Conservation (phyloP, 2,797 vertebrate genomes). For the Margarornis squamiger region DNA sequence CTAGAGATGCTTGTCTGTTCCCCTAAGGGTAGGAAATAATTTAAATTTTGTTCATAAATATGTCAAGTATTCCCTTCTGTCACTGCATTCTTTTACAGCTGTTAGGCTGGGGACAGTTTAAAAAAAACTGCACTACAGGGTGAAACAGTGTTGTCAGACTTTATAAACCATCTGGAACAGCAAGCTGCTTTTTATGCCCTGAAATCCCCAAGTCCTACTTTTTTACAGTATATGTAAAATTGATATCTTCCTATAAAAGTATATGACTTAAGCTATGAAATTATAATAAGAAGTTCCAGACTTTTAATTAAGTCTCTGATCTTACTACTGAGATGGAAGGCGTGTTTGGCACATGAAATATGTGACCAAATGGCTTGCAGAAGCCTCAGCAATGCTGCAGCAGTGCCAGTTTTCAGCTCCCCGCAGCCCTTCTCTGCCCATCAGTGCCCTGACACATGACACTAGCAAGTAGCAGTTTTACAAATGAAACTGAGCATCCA, state of each 20-base stretch:
- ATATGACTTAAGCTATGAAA: background rate
- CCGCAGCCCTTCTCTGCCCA: accelerated
- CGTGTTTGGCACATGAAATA: background rate
- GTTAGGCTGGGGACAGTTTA: constrained; percentile 54
- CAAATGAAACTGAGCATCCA: background rate
- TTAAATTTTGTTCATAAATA: constrained; percentile 69
- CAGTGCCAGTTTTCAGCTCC: background rate
- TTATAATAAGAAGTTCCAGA: background rate
- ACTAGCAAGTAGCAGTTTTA: background rate
- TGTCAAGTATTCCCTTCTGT: constrained; percentile 67
- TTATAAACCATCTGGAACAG: constrained; percentile 70
- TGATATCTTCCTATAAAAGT: constrained; percentile 4
- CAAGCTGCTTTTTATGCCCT: constrained; percentile 43
- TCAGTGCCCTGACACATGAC: background rate
- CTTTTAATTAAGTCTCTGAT: background rate
- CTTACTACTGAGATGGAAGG: background rate
- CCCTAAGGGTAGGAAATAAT: constrained; percentile 55
- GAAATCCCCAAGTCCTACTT: background rate
- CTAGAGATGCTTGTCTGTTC: constrained; percentile 25
- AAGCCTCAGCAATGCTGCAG: background rate
- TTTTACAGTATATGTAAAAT: background rate
- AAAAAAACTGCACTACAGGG: constrained; percentile 66
- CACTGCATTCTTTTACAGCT: constrained; percentile 60
- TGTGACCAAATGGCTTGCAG: background rate
- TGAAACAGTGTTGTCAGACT: constrained; percentile 51